Base-by-base conservation (phyloP, 2,113 vertebrate genomes). In the Tragelaphus scriptus region DNA sequence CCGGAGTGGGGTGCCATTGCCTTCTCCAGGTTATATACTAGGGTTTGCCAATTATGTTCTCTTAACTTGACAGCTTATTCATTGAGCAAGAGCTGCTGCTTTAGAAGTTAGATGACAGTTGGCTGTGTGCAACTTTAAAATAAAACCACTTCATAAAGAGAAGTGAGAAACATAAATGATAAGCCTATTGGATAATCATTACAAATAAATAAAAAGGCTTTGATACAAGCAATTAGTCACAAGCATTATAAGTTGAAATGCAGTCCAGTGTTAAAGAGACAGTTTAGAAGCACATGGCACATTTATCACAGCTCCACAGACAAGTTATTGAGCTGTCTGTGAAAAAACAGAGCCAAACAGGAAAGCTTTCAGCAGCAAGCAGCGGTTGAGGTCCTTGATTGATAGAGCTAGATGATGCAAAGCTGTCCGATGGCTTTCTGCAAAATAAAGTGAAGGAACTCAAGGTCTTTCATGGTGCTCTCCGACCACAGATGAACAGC, bases 261-360 rank as follows among this genome's bases (percentile, higher is more conserved):
- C 98, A 98, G 98, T 96, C 97, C 98, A 94, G 97, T 75, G 97
- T 98, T 98, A 99, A 98, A 98, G 98, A 99, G 98, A 98, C 98
- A 98, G 98, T 97, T 99, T 98, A 98, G 98, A 98, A 98, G 98
- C 96, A 95, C 97, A 96, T 49, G 97, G 97, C 97, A 97, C 98
- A 99, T 99, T 99, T 98, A 99, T 99, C 98, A 99, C 98, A 96
- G 98, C 98, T 98, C 98, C 98, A 98, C 98, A 99, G 99, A 99
- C 99, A 98, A 98, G 99, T 98, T 99, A 99, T 99, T 99, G 99
- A 99, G 99, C 99, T 99, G 99, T 99, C 99, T 99, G 98, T 98
- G 98, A 98, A 98, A 93, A 98, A 98, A 98, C 98, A 98, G 98
- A 99, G 98, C 98, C 98, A 98, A 99, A 98, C 98, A 99, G 99